Conservation (phyloP, 2,113 vertebrate species). For the Upupa epops region DNA sequence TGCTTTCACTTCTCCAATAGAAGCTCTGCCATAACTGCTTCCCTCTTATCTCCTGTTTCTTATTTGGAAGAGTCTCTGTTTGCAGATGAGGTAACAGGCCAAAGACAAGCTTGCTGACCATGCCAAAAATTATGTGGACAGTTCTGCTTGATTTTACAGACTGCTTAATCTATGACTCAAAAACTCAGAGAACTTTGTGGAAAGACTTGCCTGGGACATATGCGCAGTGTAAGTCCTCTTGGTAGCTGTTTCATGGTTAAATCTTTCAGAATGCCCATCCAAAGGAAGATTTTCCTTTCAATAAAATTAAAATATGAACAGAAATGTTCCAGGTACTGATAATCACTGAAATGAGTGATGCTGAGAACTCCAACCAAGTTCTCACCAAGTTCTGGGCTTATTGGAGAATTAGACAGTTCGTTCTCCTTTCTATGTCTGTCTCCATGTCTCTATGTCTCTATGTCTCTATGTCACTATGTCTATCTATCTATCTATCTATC, state of each 20-base stretch:
- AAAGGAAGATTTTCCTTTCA: not conserved
- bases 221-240: not conserved
- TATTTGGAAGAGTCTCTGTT: not conserved
- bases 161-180: not conserved
- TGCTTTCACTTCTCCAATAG: not conserved
- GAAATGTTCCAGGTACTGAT: not conserved
- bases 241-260: not conserved
- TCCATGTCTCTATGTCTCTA: too few relatives aligned
- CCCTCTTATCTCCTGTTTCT: slow-evolving; percentile 15
- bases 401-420: not conserved
- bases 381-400: not conserved
- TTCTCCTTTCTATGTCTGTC: too few relatives aligned
- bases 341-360: not conserved
- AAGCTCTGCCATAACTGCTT: slow-evolving; percentile 1
- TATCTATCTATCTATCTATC: too few relatives aligned
- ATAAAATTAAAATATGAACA: not conserved
- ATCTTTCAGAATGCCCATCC: not conserved
- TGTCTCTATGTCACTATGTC: too few relatives aligned
- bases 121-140: not conserved
- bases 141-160: not conserved
- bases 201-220: not conserved
- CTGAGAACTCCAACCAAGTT: not conserved
- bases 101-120: not conserved
- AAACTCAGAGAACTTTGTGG: not conserved
- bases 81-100: slow-evolving; percentile 19